Percentiles rank a stretch among this genome's conserved stretches.
These are phyloP conservation scores for Parapsyche elsis DNA, from an alignment of 1,140 invertebrate genomes.

Conservation along the genomic window DNA sequence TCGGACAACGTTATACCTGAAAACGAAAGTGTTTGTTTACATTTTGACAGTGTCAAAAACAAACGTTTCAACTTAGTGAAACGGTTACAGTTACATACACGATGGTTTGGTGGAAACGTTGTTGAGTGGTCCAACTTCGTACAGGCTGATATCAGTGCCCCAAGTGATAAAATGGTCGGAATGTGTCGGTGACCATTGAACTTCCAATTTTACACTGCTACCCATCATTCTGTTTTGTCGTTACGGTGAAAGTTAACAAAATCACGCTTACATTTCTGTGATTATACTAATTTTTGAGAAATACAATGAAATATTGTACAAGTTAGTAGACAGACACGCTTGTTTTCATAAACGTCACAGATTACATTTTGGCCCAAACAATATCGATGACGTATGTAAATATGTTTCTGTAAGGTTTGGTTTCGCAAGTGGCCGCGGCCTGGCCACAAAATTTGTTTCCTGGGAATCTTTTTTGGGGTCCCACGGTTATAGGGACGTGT, in stretches of 20 bases:
- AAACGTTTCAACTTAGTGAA: slow-evolving; percentile 1
- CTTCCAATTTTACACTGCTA: slow-evolving; percentile 67
- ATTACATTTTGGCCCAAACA: neutral
- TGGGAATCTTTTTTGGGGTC: no score
- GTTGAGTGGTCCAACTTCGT: slow-evolving; percentile 76
- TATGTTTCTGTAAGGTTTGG: no score
- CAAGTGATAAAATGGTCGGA: slow-evolving; percentile 86
- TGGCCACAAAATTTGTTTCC: no score
- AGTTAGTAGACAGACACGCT: neutral
- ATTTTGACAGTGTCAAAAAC: neutral
- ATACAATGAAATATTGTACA: no score
- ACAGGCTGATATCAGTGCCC: slow-evolving; percentile 86
- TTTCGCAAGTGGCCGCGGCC: no score
- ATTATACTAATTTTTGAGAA: no score
- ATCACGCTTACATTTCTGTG: no score
- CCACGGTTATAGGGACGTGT: no score
- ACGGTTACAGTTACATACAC: slow-evolving; percentile 66
- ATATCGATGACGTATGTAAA: neutral
- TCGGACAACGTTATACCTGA: slow-evolving; percentile 76
- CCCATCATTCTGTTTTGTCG: slow-evolving; percentile 18
- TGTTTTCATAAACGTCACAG: slow-evolving; percentile 17
- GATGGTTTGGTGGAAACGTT: slow-evolving; percentile 69
- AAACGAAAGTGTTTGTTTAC: slow-evolving; percentile 51
- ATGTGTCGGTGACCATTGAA: slow-evolving; percentile 83
- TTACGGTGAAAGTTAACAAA: no score